Percentiles rank a stretch among this genome's conserved stretches.
phyloP scores from a whole-genome alignment of 2,113 vertebrate genomes.

The Pedetes capensis region DNA sequence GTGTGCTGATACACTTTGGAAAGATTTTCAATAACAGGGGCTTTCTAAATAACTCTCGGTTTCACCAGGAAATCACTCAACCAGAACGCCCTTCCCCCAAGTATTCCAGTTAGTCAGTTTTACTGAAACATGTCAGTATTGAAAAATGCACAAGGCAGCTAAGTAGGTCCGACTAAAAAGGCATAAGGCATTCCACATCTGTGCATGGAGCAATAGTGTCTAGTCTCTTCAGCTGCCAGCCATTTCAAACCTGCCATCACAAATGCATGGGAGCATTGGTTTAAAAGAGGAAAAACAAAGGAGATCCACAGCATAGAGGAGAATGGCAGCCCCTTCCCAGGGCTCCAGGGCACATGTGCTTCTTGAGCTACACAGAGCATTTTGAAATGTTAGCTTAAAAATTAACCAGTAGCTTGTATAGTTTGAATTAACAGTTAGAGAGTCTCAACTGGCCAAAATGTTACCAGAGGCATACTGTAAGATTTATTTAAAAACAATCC shows the following conservation, averaged over 20 bases:
- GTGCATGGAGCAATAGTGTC: background rate
- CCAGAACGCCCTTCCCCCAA: slow-evolving; percentile 18
- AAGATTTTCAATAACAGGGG: slow-evolving; percentile 62
- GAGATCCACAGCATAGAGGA: background rate
- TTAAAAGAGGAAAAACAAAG: background rate
- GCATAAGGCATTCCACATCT: background rate
- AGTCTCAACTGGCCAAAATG: background rate
- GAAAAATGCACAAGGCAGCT: slow-evolving; percentile 54
- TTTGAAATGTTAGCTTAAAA: background rate
- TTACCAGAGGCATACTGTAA: background rate
- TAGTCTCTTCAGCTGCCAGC: background rate
- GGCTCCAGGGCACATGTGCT: background rate
- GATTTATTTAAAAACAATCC: background rate
- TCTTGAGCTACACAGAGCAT: background rate
- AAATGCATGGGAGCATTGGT: background rate
- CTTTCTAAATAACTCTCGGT: slow-evolving; percentile 60
- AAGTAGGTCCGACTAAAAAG: background rate
- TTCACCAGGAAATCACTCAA: slow-evolving; percentile 59
- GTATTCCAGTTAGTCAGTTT: slow-evolving; percentile 56
- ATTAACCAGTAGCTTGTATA: background rate
- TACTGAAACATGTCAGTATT: slow-evolving; percentile 43
- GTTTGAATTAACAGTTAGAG: background rate
- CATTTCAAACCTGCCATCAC: background rate
- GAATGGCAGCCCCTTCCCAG: background rate
- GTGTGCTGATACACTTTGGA: slow-evolving; percentile 52